phyloP scores from a whole-genome alignment of 2,797 vertebrate species.

The Spatula clypeata region DNA sequence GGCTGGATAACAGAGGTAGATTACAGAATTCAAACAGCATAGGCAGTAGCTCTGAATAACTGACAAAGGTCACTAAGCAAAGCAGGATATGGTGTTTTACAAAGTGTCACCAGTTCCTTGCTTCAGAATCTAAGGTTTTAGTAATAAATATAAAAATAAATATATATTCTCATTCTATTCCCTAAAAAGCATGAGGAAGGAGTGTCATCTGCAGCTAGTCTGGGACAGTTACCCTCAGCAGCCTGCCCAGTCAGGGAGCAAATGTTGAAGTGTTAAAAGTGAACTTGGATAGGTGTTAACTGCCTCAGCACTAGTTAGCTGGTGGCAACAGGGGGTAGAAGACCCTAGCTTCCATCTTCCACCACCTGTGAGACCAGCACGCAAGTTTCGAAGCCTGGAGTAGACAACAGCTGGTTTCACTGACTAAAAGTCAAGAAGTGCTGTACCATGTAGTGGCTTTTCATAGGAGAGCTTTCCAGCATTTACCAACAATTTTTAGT shows the following conservation, averaged over 20 bases:
- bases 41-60: neutral
- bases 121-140: neutral
- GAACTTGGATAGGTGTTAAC: neutral
- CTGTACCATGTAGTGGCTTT: neutral
- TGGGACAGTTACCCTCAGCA: neutral
- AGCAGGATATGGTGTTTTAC: neutral
- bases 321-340: neutral
- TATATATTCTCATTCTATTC: neutral
- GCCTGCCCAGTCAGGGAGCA: neutral
- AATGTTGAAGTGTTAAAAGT: neutral
- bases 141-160: neutral
- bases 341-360: neutral
- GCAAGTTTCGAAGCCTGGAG: neutral
- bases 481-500: neutral
- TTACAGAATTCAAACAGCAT: neutral
- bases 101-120: neutral
- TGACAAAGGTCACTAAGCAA: neutral
- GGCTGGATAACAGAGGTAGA: neutral
- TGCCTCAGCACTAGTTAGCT: rapidly evolving
- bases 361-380: neutral
- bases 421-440: neutral
- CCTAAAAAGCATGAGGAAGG: neutral
- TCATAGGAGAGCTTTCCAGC: neutral
- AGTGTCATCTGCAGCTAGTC: neutral
- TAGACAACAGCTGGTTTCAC: rapidly evolving